Conservation (phyloP, 1,140 invertebrate species). For the Thrips palmi region DNA sequence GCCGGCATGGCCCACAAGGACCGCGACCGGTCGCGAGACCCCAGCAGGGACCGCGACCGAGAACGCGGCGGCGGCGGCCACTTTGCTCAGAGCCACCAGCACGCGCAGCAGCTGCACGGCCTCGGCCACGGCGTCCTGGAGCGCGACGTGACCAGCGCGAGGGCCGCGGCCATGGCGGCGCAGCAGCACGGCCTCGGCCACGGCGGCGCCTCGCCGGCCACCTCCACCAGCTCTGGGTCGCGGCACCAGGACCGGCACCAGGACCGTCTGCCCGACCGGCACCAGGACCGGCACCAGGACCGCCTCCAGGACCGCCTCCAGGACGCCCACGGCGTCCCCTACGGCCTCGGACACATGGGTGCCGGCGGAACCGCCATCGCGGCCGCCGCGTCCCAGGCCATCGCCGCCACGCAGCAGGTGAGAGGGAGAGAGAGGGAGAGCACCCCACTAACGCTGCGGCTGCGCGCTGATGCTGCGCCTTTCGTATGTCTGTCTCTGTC, state of each 20-base stretch:
- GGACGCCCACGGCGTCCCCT: no score
- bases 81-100: constrained; percentile 9
- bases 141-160: constrained; percentile 1
- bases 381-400: constrained; percentile 87
- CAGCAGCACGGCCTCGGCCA: constrained; percentile 13
- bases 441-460: no score
- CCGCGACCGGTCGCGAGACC: no score
- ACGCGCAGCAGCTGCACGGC: background rate
- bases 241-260: background rate
- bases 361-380: constrained; percentile 75
- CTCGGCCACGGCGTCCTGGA: constrained; percentile 3
- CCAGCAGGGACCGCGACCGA: no score
- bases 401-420: constrained; percentile 86
- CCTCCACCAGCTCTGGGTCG: constrained; percentile 15
- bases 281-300: background rate
- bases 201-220: constrained; percentile 17
- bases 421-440: no score
- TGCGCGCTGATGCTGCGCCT: no score
- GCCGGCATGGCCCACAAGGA: no score
- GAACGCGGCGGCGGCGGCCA: constrained; percentile 20
- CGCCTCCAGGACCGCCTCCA: constrained; percentile 18
- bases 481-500: no score
- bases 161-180: constrained; percentile 7
- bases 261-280: background rate
- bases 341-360: constrained; percentile 49